Conservation (phyloP, 2,888 invertebrate genomes). For the Caenorhabditis sp. region DNA sequence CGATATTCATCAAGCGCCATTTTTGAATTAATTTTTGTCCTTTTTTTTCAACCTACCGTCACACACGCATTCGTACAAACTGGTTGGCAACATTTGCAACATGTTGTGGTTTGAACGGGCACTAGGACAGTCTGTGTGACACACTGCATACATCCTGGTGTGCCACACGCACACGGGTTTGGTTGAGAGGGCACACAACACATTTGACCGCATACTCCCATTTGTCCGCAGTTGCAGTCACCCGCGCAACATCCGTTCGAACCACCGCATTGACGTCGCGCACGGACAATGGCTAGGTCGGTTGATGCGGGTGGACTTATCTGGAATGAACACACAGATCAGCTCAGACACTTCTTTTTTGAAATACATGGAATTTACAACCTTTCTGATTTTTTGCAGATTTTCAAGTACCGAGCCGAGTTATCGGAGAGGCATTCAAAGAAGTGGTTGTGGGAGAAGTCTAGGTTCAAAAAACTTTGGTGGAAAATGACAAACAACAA, state of each 20-base stretch:
- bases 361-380: too few species aligned
- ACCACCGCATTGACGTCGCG: slow-evolving; percentile 53
- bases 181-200: slow-evolving; percentile 45
- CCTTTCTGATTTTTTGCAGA: too few species aligned
- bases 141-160: slow-evolving; percentile 47
- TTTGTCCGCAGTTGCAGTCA: slow-evolving; percentile 30
- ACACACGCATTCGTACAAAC: slow-evolving; percentile 60
- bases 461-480: too few species aligned
- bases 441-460: too few species aligned
- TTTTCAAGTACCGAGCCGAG: too few species aligned
- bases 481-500: too few species aligned
- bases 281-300: slow-evolving; percentile 41
- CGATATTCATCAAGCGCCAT: too few species aligned
- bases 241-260: slow-evolving; percentile 53
- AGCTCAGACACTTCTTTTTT: too few species aligned
- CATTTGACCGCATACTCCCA: slow-evolving; percentile 44
- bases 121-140: slow-evolving; percentile 47
- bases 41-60: slow-evolving; percentile 31
- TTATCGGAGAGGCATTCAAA: too few species aligned
- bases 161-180: slow-evolving; percentile 49
- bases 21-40: too few species aligned
- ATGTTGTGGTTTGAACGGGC: slow-evolving; percentile 51
- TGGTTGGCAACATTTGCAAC: slow-evolving; percentile 60
- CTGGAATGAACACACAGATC: not conserved
- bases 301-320: slow-evolving; percentile 6